Base-by-base conservation (phyloP, 2,888 invertebrate genomes). In the Melangyna quadrimaculata region DNA sequence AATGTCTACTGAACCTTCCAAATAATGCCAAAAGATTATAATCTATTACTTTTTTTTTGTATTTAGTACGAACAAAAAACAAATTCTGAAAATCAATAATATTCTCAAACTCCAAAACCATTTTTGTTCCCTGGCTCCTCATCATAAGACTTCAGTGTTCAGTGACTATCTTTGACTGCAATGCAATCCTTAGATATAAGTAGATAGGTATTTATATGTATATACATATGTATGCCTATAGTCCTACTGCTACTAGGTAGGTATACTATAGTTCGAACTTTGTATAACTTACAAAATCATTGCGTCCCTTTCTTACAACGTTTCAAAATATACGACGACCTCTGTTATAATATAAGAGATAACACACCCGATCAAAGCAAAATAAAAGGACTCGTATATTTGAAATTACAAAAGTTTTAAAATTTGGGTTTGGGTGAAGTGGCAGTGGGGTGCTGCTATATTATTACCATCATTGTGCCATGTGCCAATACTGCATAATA, bases 401-500 rank as follows among this genome's bases (percentile, higher is more conserved):
- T 40, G 73, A 73, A 86, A 86, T 86, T 78, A 78, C 72, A 40
- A 86, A 86, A 86, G 77, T 86, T 86, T 86, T 72, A 78, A 86
- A 86, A 81, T 77, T 73, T 78, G 48, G 43, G 43, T 53, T 71
- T 29, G 53, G 37, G 72, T 72, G 61, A 59, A 61, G 81, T 73
- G 73, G 61, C 51, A 61, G 81, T 73, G 73, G 57, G 59, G 77
- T 81, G 55, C 37, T 12, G 37, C 29, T 55, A 22, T 59, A 22
- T 59, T 59, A 59, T 59, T 59, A 59, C 63, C 63, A 65, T 65
- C 53, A 24, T 63, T 63, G 63, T 65, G n/a, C 63, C 63, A 40
- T 45, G 61, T 65, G 37, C 59, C 65, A 55, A 51, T 65, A 35
- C 71, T 67, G 51, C 67, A 67, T 67, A 48, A 67, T 67, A 51